These are phyloP conservation scores for Pseudococcus jackbeardsleyi DNA, from an alignment of 2,888 invertebrate species.

Conservation along the genomic window DNA sequence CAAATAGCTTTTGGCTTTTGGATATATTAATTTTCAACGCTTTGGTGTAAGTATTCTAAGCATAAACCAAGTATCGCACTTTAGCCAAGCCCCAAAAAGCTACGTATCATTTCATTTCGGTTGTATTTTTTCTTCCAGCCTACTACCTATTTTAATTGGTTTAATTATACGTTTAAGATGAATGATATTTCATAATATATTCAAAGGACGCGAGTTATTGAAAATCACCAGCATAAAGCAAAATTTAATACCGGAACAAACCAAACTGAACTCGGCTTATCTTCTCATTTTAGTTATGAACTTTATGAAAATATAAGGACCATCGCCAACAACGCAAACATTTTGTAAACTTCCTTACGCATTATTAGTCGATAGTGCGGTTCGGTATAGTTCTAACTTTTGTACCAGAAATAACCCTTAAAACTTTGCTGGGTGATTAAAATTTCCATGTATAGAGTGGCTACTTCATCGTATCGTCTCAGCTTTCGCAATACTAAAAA, in stretches of 20 bases:
- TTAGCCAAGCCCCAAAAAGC: neutral
- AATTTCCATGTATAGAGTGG: conserved; percentile 42
- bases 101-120: neutral
- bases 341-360: conserved; percentile 38
- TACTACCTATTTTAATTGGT: neutral
- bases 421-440: conserved; percentile 30
- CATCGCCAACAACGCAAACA: conserved; percentile 6
- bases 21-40: neutral
- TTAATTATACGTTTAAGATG: neutral
- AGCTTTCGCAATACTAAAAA: neutral
- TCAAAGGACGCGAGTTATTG: conserved; percentile 22
- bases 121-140: neutral
- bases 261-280: conserved; percentile 15
- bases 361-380: conserved; percentile 42
- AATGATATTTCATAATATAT: neutral
- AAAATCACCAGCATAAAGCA: conserved; percentile 26
- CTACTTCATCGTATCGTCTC: neutral
- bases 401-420: conserved; percentile 36
- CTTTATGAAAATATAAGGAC: conserved; percentile 5
- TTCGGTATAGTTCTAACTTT: conserved; percentile 16
- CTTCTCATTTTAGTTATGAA: conserved; percentile 29
- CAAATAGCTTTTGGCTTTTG: conserved; percentile 12
- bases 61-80: neutral
- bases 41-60: neutral
- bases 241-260: conserved; percentile 18